These are phyloP conservation scores for Pterostichus madidus DNA, from an alignment of 2,888 invertebrate species.

Conservation along the genomic window DNA sequence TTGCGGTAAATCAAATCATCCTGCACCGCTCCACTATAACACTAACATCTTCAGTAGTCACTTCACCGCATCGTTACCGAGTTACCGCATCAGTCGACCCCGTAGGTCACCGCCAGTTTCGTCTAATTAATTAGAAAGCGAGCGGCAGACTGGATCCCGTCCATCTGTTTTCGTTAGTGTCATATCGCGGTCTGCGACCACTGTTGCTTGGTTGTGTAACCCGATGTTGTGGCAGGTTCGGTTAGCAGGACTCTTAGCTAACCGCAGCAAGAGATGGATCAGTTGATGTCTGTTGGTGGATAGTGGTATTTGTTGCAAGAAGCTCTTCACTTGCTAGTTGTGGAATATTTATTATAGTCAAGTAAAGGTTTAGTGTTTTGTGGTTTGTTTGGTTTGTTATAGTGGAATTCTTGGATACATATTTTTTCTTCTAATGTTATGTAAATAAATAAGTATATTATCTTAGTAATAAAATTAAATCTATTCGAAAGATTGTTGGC, in stretches of 20 bases:
- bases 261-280: background rate
- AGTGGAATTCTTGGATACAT: background rate
- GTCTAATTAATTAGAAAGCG: conserved; percentile 49
- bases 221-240: conserved; percentile 3
- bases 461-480: too few relatives aligned
- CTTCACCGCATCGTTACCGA: conserved; percentile 35
- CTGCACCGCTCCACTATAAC: background rate
- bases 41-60: too few relatives aligned
- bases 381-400: background rate
- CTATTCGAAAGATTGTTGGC: too few relatives aligned
- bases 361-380: background rate
- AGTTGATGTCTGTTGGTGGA: background rate
- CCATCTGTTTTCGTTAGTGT: conserved; percentile 55
- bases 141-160: background rate
- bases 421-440: background rate
- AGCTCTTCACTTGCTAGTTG: background rate
- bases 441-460: too few relatives aligned
- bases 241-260: background rate
- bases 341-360: background rate
- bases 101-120: conserved; percentile 40
- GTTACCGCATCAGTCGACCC: conserved; percentile 23
- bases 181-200: conserved; percentile 31
- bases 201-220: background rate
- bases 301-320: background rate
- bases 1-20: conserved; percentile 15